Conservation (phyloP, 2,888 invertebrate species). For the Drosophila meridiana region DNA sequence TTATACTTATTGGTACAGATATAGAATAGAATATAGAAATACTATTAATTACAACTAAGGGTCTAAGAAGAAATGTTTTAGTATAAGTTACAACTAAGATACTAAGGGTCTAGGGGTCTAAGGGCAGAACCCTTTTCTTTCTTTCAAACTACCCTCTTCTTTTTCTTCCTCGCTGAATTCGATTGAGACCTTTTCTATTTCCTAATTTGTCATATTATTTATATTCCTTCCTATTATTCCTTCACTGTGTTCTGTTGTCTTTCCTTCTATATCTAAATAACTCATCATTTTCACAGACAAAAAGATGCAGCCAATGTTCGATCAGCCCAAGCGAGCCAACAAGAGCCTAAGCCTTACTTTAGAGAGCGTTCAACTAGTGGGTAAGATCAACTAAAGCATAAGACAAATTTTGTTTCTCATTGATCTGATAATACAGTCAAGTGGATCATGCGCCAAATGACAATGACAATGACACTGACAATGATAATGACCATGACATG, state of each 20-base stretch:
- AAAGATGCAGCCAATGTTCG: not conserved
- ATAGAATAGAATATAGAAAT: no score
- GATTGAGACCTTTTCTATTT: no score
- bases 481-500: not conserved
- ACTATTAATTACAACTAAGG: no score
- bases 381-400: not conserved
- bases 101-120: no score
- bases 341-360: fast-evolving
- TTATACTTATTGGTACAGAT: no score
- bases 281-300: not conserved
- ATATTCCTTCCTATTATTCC: not conserved
- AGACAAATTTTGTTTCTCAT: not conserved
- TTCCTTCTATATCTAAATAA: no score
- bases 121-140: no score
- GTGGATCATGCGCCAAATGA: not conserved
- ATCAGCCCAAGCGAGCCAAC: not conserved
- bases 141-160: not conserved
- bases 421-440: not conserved
- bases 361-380: not conserved
- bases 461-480: no score
- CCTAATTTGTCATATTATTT: not conserved
- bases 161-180: not conserved
- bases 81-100: no score
- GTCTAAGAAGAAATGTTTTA: no score
- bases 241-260: not conserved